Evolutionary conservation across 2,797 vertebrate species (phyloP), one percentile per base, ranked within the genome.

Genomic region (Acrocephalus scirpaceus): DNA sequence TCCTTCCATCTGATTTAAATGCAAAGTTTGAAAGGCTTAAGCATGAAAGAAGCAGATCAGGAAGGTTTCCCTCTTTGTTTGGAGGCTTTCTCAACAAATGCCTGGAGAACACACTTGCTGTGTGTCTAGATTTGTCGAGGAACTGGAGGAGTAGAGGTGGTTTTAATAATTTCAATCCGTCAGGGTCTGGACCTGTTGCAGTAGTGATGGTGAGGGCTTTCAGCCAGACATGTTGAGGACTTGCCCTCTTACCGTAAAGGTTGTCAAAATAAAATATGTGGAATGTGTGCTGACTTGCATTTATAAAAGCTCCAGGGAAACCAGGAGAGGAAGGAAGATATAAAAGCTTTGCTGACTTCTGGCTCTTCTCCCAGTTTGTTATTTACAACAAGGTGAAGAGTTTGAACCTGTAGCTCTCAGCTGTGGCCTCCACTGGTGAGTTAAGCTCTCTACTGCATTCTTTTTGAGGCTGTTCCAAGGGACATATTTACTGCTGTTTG

Each of bases 331-430:
- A 93, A 92, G 81, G 71, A 90, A 95, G 91, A 88, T 60, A 69
- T 20, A 67, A 95, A 95, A 83, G 72, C 65, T 90, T 72, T 83
- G 30, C 34, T 74, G 69, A 47, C 61, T 89, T 82, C 75, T 96
- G 95, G 94, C 91, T 94, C 61, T 77, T 72, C 36, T 96, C 93
- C 93, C 81, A 77, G 78, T 61, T 91, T 86, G 75, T 75, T 93
- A 94, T 93, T 97, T 95, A 89, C 87, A 87, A 61, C 86, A 77
- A 72, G 51, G 18, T 71, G 78, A 91, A 91, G 86, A 88, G 69
- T 77, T 93, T 90, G 87, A 92, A 93, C 78, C 69, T 96, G 69
- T 70, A 91, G 54, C 78, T 88, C 75, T 93, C 84, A 94, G 78
- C 80, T 96, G 84, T 53, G 57, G 61, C 65, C 61, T 83, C 82